Conservation (phyloP, 1,140 invertebrate genomes). For the Drosophila nannoptera region DNA sequence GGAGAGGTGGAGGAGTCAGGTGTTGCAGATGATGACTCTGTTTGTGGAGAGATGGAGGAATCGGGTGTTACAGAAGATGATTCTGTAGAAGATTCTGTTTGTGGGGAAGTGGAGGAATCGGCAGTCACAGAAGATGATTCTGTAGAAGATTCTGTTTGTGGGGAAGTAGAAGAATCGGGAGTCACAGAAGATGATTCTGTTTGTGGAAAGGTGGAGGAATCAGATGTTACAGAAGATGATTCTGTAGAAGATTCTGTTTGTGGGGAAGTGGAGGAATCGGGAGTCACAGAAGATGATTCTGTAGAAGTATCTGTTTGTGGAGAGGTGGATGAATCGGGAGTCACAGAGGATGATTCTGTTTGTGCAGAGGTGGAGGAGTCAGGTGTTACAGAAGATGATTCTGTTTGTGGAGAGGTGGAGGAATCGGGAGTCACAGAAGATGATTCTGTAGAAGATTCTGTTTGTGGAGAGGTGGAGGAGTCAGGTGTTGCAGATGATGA, state of each 20-base stretch:
- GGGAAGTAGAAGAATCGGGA: not conserved
- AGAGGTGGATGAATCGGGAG: constrained; percentile 17
- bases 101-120: constrained; percentile 17
- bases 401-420: not conserved
- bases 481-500: constrained; percentile 18
- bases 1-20: not conserved
- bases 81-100: constrained; percentile 24
- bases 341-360: too few relatives aligned
- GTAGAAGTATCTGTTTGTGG: not conserved
- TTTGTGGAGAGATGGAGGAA: constrained; percentile 11
- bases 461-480: constrained; percentile 1
- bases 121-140: constrained; percentile 6
- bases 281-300: not conserved
- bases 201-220: constrained; percentile 5
- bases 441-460: constrained; percentile 8
- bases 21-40: constrained; percentile 3
- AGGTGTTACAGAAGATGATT: not conserved
- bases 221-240: not conserved
- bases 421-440: not conserved
- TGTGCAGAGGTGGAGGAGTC: too few relatives aligned
- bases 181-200: too few relatives aligned
- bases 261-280: too few relatives aligned
- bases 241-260: constrained; percentile 22
- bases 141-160: constrained; percentile 16
- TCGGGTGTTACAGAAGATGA: constrained; percentile 6